These are phyloP conservation scores for Tipula unca DNA, from an alignment of 2,888 invertebrate species.

Conservation along the genomic window DNA sequence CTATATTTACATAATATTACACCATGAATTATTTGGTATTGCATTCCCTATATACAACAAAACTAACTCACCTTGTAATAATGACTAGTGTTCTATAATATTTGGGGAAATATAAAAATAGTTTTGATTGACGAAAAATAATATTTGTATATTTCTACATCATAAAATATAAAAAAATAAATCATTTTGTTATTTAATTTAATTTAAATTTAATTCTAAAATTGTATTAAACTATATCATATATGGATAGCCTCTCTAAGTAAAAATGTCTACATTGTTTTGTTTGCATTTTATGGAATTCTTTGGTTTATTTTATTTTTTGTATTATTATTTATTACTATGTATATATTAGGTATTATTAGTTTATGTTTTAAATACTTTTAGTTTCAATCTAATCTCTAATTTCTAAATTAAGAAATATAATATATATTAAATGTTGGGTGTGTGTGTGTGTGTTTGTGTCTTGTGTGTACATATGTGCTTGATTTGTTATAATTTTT, in stretches of 20 bases:
- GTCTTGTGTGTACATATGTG: neutral
- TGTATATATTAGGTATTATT: too few relatives aligned
- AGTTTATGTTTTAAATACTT: neutral
- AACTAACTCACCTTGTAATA: too few relatives aligned
- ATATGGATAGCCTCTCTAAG: neutral
- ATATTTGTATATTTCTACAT: neutral
- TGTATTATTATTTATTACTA: neutral
- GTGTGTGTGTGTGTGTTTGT: neutral
- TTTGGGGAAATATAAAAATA: neutral
- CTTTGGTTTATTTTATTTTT: neutral
- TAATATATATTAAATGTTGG: neutral
- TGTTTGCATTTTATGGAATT: neutral
- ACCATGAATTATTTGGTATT: too few relatives aligned
- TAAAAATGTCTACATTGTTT: neutral
- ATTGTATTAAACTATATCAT: neutral
- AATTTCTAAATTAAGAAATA: neutral
- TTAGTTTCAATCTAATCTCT: neutral
- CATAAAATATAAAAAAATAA: constrained; percentile 2
- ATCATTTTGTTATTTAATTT: neutral
- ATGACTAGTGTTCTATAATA: too few relatives aligned
- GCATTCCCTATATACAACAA: too few relatives aligned
- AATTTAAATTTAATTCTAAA: neutral
- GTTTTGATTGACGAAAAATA: neutral
- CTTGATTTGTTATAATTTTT: neutral
- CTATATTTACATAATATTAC: too few relatives aligned